A percentile compares a stretch with the other conserved stretches of the same genome.
Conservation (phyloP, 1,140 invertebrate genomes). For the Hydropsyche tenuis region DNA sequence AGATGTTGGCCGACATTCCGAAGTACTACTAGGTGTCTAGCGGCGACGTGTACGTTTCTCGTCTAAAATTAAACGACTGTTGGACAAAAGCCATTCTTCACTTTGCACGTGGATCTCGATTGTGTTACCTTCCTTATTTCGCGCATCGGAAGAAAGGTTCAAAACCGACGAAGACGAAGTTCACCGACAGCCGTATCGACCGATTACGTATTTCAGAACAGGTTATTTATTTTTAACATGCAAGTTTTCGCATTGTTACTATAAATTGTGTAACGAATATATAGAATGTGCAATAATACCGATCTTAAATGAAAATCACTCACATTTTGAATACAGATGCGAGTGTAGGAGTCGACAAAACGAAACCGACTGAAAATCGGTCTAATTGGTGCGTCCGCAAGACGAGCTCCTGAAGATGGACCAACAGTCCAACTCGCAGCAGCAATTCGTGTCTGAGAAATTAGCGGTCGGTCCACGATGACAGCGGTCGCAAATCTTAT, state of each 20-base stretch:
- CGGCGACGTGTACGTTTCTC: conserved; percentile 21
- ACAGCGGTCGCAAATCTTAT: neutral
- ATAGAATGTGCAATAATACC: too few relatives aligned
- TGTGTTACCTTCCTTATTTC: conserved; percentile 16
- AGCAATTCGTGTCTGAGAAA: conserved; percentile 22
- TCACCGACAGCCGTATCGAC: too few relatives aligned
- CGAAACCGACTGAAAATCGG: neutral
- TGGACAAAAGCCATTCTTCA: conserved; percentile 34
- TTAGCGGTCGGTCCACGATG: conserved; percentile 10
- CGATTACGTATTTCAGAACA: too few relatives aligned
- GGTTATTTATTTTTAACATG: too few relatives aligned
- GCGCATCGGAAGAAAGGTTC: neutral
- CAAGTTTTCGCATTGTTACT: too few relatives aligned
- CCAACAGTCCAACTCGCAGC: neutral
- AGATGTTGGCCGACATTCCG: conserved; percentile 33
- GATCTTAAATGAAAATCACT: too few relatives aligned
- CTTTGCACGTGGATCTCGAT: conserved; percentile 20
- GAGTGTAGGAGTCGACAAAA: too few relatives aligned
- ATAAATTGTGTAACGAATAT: too few relatives aligned
- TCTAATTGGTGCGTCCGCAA: conserved; percentile 14
- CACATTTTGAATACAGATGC: too few relatives aligned
- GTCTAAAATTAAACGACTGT: conserved; percentile 33
- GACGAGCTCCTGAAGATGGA: neutral
- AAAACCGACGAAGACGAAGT: neutral
- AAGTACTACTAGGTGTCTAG: conserved; percentile 23